These are phyloP conservation scores for Agonopterix heracliana DNA, from an alignment of 2,888 invertebrate species.

Conservation along the genomic window DNA sequence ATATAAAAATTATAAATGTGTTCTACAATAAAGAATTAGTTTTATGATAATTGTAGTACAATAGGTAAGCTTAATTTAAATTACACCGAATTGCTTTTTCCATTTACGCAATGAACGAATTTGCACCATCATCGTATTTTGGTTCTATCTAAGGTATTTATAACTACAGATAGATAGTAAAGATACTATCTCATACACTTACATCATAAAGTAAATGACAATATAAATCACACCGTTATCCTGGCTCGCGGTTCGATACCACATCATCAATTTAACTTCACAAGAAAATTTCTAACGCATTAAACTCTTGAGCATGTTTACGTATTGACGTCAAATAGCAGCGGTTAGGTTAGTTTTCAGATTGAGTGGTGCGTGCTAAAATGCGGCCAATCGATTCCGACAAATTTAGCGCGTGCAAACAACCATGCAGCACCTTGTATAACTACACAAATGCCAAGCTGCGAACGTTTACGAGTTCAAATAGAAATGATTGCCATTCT, in stretches of 20 bases:
- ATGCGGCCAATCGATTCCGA: slow-evolving; percentile 63
- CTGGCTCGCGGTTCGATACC: slow-evolving; percentile 8
- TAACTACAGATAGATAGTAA: slow-evolving; percentile 3
- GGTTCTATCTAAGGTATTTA: too few relatives aligned
- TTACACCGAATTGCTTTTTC: too few relatives aligned
- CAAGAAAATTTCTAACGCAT: slow-evolving; percentile 27
- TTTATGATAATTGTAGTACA: too few relatives aligned
- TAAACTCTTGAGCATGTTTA: slow-evolving; percentile 39
- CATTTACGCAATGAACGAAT: too few relatives aligned
- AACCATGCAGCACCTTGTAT: slow-evolving; percentile 15
- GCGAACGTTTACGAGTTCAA: slow-evolving; percentile 24
- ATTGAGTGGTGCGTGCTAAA: slow-evolving; percentile 61
- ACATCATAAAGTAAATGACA: slow-evolving; percentile 16
- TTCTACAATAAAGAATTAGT: too few relatives aligned
- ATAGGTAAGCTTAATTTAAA: too few relatives aligned
- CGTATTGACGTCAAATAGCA: slow-evolving; percentile 51
- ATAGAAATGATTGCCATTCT: slow-evolving; percentile 37
- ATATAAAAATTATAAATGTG: too few relatives aligned
- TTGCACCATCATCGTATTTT: too few relatives aligned
- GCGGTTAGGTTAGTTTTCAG: slow-evolving; percentile 30
- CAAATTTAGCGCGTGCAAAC: slow-evolving; percentile 55
- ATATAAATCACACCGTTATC: slow-evolving; percentile 7
- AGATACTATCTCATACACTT: slow-evolving; percentile 5
- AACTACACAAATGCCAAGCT: slow-evolving; percentile 1
- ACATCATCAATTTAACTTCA: slow-evolving; percentile 30